Percentiles rank a stretch among this genome's conserved stretches.
Evolutionary conservation across 2,113 vertebrate genomes (phyloP).

Genomic region (Albula glossodonta): DNA sequence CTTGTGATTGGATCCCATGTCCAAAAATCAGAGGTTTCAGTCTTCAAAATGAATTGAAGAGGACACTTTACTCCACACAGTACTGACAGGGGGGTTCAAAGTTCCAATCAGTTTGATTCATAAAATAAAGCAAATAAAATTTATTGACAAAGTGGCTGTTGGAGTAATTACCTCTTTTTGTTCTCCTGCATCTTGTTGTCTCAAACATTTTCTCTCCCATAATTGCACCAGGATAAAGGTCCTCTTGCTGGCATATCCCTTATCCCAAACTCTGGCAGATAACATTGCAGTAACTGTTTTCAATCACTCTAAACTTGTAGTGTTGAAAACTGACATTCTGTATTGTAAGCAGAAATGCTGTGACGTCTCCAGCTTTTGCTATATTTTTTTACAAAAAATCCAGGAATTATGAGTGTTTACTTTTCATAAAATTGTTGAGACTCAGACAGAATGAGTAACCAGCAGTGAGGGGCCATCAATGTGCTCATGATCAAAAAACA

Average conservation of each 20-base stretch:
- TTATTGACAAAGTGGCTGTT: not conserved
- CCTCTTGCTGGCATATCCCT: not conserved
- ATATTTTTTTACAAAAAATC: not conserved
- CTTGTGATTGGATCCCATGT: not conserved
- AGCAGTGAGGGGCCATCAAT: no score
- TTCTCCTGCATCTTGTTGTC: not conserved
- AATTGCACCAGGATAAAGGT: not conserved
- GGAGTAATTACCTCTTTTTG: not conserved
- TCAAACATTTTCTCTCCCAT: not conserved
- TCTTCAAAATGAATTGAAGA: not conserved
- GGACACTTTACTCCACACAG: no score
- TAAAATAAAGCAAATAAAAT: not conserved
- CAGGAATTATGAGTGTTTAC: no score
- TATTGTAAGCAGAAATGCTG: no score
- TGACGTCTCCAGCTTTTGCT: not conserved
- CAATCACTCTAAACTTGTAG: not conserved
- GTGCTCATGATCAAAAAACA: no score
- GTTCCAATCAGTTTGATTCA: not conserved
- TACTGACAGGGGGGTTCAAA: not conserved
- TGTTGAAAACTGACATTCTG: not conserved
- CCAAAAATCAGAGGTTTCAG: not conserved
- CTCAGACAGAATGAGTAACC: no score
- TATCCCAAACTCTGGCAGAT: not conserved
- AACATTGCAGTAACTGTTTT: not conserved
- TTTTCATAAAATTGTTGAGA: no score